Percentiles rank a stretch among this genome's conserved stretches.
Evolutionary conservation across 2,888 invertebrate species (phyloP).

Genomic region (Blera fallax): DNA sequence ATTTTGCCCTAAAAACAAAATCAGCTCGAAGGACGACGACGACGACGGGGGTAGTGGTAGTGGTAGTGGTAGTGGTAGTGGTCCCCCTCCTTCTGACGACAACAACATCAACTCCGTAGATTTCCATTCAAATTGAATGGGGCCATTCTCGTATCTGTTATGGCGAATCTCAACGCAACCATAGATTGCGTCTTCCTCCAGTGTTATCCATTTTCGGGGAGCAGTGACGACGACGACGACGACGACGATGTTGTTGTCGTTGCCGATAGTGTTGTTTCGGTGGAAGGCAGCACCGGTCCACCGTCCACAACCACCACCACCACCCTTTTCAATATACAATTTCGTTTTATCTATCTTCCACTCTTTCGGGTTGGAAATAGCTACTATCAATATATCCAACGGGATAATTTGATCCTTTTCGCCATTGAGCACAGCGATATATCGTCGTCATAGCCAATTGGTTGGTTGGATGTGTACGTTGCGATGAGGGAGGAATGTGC

Average conservation of each 20-base stretch:
- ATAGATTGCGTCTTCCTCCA: slow-evolving; percentile 67
- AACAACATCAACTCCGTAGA: slow-evolving; percentile 58
- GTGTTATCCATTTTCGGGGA: slow-evolving; percentile 50
- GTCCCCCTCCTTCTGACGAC: neutral
- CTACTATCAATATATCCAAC: slow-evolving; percentile 72
- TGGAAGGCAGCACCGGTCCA: neutral
- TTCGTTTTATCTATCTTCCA: slow-evolving; percentile 71
- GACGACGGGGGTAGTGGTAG: neutral
- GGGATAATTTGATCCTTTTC: slow-evolving; percentile 71
- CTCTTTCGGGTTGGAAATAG: slow-evolving; percentile 68
- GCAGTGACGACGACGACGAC: slow-evolving; percentile 28
- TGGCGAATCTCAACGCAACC: slow-evolving; percentile 71
- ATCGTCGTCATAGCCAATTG: slow-evolving; percentile 57
- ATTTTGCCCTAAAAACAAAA: slow-evolving; percentile 62
- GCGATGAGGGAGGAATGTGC: neutral
- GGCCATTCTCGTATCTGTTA: slow-evolving; percentile 69
- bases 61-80: too few relatives aligned
- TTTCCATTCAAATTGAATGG: slow-evolving; percentile 73
- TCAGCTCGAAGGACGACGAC: slow-evolving; percentile 45
- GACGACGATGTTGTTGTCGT: slow-evolving; percentile 29
- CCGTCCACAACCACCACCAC: neutral
- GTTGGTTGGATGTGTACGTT: neutral
- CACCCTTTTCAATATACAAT: slow-evolving; percentile 72
- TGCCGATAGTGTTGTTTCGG: slow-evolving; percentile 12
- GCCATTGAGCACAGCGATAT: slow-evolving; percentile 63